A percentile compares a stretch with the other conserved stretches of the same genome.
Evolutionary conservation across 2,888 invertebrate genomes (phyloP).

Genomic region (Chymomyza procnemis): DNA sequence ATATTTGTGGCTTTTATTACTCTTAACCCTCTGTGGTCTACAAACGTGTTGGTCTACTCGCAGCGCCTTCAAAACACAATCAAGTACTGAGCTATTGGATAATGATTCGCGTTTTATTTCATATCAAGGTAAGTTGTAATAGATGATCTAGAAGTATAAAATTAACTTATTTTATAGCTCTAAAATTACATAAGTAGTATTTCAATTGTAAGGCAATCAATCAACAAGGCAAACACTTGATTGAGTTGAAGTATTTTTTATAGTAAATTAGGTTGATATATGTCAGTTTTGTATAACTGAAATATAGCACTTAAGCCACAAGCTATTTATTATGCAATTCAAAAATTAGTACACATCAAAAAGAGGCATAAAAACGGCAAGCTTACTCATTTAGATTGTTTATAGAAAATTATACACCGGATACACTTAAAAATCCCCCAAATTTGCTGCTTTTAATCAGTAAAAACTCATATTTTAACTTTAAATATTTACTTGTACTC

Average conservation of each 20-base stretch:
- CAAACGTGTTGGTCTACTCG: slow-evolving; percentile 21
- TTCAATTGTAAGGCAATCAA: slow-evolving; percentile 64
- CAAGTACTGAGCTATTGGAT: slow-evolving; percentile 69
- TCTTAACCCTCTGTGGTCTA: slow-evolving; percentile 37
- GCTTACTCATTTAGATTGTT: slow-evolving; percentile 34
- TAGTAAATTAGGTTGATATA: slow-evolving; percentile 52
- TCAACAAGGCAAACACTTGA: slow-evolving; percentile 38
- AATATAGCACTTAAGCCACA: slow-evolving; percentile 22
- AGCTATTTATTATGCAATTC: slow-evolving; percentile 29
- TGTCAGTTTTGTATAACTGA: slow-evolving; percentile 41
- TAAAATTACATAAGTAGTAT: slow-evolving; percentile 33
- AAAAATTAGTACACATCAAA: not conserved
- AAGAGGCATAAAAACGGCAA: slow-evolving; percentile 25
- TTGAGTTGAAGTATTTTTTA: slow-evolving; percentile 11
- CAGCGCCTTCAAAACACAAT: slow-evolving; percentile 39
- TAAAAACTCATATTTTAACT: slow-evolving; percentile 47
- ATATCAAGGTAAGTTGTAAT: slow-evolving; percentile 74
- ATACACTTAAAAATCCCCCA: slow-evolving; percentile 29
- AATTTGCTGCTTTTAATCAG: slow-evolving; percentile 46
- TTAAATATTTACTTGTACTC: slow-evolving; percentile 52
- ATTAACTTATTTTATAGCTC: not conserved
- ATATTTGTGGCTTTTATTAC: slow-evolving; percentile 39
- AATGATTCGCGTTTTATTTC: slow-evolving; percentile 78
- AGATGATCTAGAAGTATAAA: slow-evolving; percentile 49
- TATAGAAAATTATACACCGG: slow-evolving; percentile 29